Evolutionary conservation across 2,113 vertebrate species (phyloP).

Genomic region (Callithrix jacchus): DNA sequence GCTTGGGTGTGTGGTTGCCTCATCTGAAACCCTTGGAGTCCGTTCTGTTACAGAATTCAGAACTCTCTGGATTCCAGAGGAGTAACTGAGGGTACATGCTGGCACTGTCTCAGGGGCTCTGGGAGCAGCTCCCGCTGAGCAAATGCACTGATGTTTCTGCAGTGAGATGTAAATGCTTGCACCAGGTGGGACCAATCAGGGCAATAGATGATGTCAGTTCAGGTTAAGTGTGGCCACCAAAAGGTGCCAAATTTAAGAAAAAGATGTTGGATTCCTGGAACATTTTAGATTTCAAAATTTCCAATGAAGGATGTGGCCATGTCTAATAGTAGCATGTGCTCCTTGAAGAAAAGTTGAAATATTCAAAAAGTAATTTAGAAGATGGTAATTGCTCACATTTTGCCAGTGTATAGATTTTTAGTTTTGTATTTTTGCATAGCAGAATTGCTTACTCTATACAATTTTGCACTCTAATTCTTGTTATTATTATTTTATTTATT

Average conservation of each 20-base stretch:
- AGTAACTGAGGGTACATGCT: accelerated
- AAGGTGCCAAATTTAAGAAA: neutral
- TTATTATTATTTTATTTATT: neutral
- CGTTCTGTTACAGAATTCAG: neutral
- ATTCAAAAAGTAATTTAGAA: neutral
- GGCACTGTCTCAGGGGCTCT: neutral
- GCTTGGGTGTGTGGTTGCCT: neutral
- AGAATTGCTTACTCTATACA: neutral
- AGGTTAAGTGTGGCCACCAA: neutral
- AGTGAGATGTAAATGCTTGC: neutral
- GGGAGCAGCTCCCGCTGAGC: neutral
- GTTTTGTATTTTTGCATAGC: neutral
- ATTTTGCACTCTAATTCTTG: neutral
- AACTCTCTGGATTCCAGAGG: neutral
- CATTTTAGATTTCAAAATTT: neutral
- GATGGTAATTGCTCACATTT: neutral
- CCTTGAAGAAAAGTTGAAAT: neutral
- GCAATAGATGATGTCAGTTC: neutral
- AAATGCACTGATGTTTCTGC: neutral
- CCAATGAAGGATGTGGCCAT: neutral
- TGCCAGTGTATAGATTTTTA: neutral
- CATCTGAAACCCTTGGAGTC: neutral
- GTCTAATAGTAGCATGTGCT: neutral
- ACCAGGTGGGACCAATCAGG: neutral
- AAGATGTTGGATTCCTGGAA: neutral